Conservation (phyloP, 2,797 vertebrate genomes). For the Gallinago solitaria region DNA sequence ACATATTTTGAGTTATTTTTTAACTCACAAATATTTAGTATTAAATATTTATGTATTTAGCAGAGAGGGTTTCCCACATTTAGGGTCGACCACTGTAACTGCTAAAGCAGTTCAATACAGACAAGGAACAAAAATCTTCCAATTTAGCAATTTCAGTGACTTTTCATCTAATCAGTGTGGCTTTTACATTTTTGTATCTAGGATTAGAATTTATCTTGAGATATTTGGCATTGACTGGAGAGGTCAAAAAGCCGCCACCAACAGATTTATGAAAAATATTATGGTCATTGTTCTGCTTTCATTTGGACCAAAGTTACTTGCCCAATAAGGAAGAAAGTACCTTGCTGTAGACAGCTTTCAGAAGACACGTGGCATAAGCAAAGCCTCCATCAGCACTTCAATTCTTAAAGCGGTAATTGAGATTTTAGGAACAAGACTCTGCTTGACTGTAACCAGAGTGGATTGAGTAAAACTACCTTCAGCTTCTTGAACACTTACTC, state of each 20-base stretch:
- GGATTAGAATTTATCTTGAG: background rate
- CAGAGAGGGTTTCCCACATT: background rate
- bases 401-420: conserved; percentile 31
- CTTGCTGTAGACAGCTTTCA: background rate
- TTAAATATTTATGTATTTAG: background rate
- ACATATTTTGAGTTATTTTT: background rate
- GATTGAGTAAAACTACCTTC: conserved; percentile 2
- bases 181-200: background rate
- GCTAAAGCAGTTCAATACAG: fast-evolving
- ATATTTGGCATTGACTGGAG: background rate
- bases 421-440: conserved; percentile 46
- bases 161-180: background rate
- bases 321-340: background rate
- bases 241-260: background rate
- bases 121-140: background rate
- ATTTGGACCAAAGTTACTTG: background rate
- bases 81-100: background rate
- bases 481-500: background rate
- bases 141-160: background rate
- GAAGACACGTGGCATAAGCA: background rate
- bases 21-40: background rate
- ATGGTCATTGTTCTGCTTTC: background rate
- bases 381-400: conserved; percentile 21
- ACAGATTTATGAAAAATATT: background rate
- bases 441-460: conserved; percentile 40